A percentile compares a stretch with the other conserved stretches of the same genome.
phyloP scores from a whole-genome alignment of 1,140 invertebrate genomes.

The Contarinia nasturtii region DNA sequence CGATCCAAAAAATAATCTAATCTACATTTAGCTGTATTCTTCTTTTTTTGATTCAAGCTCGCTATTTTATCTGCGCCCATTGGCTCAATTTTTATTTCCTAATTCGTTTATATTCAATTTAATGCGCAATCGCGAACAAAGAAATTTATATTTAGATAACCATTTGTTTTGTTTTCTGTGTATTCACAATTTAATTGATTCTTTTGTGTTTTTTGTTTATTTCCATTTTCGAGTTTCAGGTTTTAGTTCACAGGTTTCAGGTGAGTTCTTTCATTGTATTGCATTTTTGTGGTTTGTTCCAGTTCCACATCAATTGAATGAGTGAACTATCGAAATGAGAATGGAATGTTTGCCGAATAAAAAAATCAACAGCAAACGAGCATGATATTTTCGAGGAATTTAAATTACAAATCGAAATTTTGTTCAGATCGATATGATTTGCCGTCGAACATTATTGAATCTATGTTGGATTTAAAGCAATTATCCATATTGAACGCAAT shows the following conservation, averaged over 20 bases:
- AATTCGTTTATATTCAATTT: background rate
- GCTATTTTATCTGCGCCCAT: background rate
- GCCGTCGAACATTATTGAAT: no score
- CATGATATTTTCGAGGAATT: no score
- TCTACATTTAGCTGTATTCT: slow-evolving; percentile 1
- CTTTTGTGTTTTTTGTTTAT: background rate
- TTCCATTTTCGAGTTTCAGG: slow-evolving; percentile 1
- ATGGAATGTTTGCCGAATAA: no score
- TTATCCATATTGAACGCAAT: no score
- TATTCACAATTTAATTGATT: no score
- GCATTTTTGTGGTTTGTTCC: background rate
- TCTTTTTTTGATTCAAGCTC: slow-evolving; percentile 1
- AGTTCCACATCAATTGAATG: no score
- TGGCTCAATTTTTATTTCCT: no score
- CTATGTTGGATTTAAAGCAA: no score
- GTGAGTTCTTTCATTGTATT: no score
- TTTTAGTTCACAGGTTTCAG: background rate
- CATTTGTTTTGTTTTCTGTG: background rate
- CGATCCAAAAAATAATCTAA: background rate
- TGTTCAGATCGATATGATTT: background rate
- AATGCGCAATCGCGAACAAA: slow-evolving; percentile 1
- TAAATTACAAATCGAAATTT: background rate
- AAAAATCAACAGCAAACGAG: no score
- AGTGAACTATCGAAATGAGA: no score
- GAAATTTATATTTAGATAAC: slow-evolving; percentile 1